Base-by-base conservation (phyloP, 2,888 invertebrate species). In the Agonum fuliginosum region DNA sequence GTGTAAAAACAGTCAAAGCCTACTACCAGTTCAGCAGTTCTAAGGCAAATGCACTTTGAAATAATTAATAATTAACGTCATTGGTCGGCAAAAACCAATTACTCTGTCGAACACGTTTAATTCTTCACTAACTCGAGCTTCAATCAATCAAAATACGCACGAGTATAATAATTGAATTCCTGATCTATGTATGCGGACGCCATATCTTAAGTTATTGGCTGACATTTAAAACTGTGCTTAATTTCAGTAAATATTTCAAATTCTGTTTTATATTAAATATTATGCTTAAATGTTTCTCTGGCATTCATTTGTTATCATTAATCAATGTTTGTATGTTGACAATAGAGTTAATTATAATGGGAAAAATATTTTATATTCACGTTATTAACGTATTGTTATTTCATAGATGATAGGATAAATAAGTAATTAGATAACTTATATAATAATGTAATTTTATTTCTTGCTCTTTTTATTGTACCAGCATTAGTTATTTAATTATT, bases 61-160 rank as follows among this genome's bases (percentile, higher is more conserved):
- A 19, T 71, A 71, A 71, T 71, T 71, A 71, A 48, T 71, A 71
- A 71, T 71, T 71, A 71, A 51, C 71, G 71, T 71, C 71, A 71
- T 19, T 34, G 37, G 12, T 17, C 46, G 8, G 58, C 58, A 62
- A 62, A 62, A 62, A 69, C 41, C 69, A 43, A 69, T 69, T 69
- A 41, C 46, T 58, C 27, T 17, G 30, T 30, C 30, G 30, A 27
- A 17, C 58, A 58, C 30, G 27, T 58, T 58, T 58, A 58, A 43
- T 69, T 62, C 54, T 19, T 17, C 14, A 17, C 14, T 4, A 46
- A 46, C 5, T 46, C 46, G 46, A 10, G 19, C 10, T 5, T 27
- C 58, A 62, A 62, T 62, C 58, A 62, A 62, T 62, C 58, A 62
- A 46, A 37, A 46, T 46, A 62, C 58, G 30, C 58, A 34, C 58